Evolutionary conservation across 2,888 invertebrate genomes (phyloP).

Genomic region (Yponomeuta malinellus): DNA sequence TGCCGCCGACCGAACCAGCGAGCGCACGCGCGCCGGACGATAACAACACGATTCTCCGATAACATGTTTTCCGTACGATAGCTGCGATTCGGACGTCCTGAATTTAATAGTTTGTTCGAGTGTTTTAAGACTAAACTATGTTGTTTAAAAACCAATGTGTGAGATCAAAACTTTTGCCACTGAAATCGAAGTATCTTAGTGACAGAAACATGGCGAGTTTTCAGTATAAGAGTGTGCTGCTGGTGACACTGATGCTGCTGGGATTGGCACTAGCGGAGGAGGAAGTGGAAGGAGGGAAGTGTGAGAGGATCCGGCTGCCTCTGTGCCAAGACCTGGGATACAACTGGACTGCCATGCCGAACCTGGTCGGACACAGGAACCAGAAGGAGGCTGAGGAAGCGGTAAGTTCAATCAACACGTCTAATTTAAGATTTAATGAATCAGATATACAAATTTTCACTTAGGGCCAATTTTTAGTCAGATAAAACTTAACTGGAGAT

Average conservation of each 20-base stretch:
- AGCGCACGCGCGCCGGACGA: slow-evolving; percentile 32
- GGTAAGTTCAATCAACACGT: slow-evolving; percentile 66
- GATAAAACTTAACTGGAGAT: too few relatives aligned
- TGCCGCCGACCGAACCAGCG: slow-evolving; percentile 35
- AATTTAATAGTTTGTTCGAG: neutral
- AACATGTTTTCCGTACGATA: slow-evolving; percentile 49
- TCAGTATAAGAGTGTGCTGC: neutral
- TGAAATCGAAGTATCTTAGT: neutral
- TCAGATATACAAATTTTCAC: too few relatives aligned
- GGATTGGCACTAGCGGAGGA: slow-evolving; percentile 57
- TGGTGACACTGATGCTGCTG: slow-evolving; percentile 31
- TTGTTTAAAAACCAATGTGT: neutral
- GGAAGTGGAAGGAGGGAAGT: slow-evolving; percentile 74
- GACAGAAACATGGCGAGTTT: neutral
- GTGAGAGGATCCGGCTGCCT: slow-evolving; percentile 86
- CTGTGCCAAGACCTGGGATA: slow-evolving; percentile 89
- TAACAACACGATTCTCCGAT: neutral
- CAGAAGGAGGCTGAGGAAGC: slow-evolving; percentile 88
- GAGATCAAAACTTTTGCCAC: neutral
- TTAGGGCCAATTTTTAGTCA: too few relatives aligned
- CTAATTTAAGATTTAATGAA: neutral
- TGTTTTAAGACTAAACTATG: neutral
- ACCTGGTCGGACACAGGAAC: slow-evolving; percentile 86
- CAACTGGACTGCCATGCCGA: slow-evolving; percentile 91
- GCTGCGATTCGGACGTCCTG: neutral